Percentiles rank a stretch among this genome's conserved stretches.
Evolutionary conservation across 2,113 vertebrate genomes (phyloP).

Genomic region (Cavia aperea): DNA sequence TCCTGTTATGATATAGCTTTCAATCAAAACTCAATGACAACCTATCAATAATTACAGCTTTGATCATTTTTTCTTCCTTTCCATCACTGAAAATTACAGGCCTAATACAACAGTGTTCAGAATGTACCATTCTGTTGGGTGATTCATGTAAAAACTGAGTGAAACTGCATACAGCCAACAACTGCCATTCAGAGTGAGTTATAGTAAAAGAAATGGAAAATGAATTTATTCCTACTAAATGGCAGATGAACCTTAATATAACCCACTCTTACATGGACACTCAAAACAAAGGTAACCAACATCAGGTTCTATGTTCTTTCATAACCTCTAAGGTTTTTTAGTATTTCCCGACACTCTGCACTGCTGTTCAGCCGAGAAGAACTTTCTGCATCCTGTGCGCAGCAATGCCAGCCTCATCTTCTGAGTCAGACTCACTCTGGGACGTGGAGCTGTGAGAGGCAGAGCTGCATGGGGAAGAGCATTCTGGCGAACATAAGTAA

Average conservation of each 20-base stretch:
- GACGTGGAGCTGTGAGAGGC: constrained; percentile 96
- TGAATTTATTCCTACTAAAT: neutral
- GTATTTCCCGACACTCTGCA: neutral
- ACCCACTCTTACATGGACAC: neutral
- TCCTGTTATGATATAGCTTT: neutral
- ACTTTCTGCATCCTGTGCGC: constrained; percentile 94
- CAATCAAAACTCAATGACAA: constrained; percentile 11
- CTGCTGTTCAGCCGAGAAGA: constrained; percentile 85
- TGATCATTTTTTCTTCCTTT: neutral
- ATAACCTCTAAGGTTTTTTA: constrained; percentile 9
- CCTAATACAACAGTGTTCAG: neutral
- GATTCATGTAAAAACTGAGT: constrained; percentile 30
- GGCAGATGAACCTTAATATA: neutral
- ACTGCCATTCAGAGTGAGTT: constrained; percentile 14
- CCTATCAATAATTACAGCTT: neutral
- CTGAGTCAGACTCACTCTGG: constrained; percentile 94
- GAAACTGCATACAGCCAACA: neutral
- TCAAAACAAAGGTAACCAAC: constrained; percentile 19
- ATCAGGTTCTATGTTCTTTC: constrained; percentile 33
- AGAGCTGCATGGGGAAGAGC: constrained; percentile 89
- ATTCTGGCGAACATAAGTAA: constrained; percentile 93
- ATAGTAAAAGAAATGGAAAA: constrained; percentile 29
- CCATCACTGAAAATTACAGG: neutral
- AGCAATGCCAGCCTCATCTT: constrained; percentile 89
- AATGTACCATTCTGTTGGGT: constrained; percentile 3